Evolutionary conservation across 1,140 invertebrate genomes (phyloP), one percentile per base, ranked within the genome.

Genomic region (Steinernema khuongi): DNA sequence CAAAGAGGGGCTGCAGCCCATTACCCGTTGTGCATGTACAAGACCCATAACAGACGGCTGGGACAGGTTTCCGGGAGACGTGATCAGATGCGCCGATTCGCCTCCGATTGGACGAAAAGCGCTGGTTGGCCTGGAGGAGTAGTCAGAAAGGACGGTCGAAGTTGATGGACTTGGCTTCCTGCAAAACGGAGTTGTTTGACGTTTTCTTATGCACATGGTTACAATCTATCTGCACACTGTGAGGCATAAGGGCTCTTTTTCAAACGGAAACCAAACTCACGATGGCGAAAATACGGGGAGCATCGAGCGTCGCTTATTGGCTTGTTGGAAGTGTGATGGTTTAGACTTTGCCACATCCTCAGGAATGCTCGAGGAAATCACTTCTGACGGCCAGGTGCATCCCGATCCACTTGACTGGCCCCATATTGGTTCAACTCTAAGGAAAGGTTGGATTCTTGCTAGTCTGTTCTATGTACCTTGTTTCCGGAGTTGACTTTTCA

Each of bases 1-100:
- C 31, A 75, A 71, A 31, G 50, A 29, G 14, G 73, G 76, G 43
- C 76, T 77, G 36, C 44, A 77, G 19, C 50, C 50, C 11, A 60
- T 11, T 11, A 60, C 50, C 50, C 50, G 50, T 60, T 60, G 50
- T n/a, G 50, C 50, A 22, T 60, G 50, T 4, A 60, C 50, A 4
- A 60, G 50, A 26, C 50, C 50, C 11, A 60, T 60, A 4, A 60
- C 50, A 4, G 50, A 60, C 14, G 50, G 50, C 50, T 60, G 50
- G 14, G 50, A 60, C 14, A 60, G 50, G 19, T 60, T 60, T 22
- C 50, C 50, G 7, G 50, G 50, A 4, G 50, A 60, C 50, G 50
- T 60, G 50, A 60, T 60, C 19, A 60, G 50, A 22, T 60, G 50
- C 11, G 50, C 50, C 19, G 50, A 60, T 26, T 60, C 50, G 50